phyloP scores from a whole-genome alignment of 2,888 invertebrate genomes.

The Drosophila conformis region DNA sequence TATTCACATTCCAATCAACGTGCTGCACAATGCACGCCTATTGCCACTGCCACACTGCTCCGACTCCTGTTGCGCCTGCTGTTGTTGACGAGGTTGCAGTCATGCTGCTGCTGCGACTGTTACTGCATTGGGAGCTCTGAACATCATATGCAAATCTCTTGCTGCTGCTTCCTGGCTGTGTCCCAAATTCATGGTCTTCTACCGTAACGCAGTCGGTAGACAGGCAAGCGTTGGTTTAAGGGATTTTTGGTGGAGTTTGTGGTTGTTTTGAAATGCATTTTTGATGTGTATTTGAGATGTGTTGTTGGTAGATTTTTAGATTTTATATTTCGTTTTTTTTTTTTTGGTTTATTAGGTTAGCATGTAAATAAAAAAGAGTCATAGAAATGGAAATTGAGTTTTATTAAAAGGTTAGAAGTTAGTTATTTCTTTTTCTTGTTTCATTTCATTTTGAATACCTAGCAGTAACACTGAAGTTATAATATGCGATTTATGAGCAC shows the following conservation, averaged over 20 bases:
- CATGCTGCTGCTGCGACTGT: constrained; percentile 27
- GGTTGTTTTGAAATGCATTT: constrained; percentile 27
- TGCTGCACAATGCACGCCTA: constrained; percentile 39
- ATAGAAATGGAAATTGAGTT: constrained; percentile 79
- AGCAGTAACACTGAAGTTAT: constrained; percentile 35
- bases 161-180: constrained; percentile 38
- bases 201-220: constrained; percentile 20
- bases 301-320: constrained; percentile 31
- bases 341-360: constrained; percentile 59
- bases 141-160: constrained; percentile 28
- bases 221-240: constrained; percentile 31
- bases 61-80: constrained; percentile 14
- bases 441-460: constrained; percentile 24
- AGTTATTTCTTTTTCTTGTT: constrained; percentile 54
- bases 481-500: constrained; percentile 62
- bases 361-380: constrained; percentile 78
- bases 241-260: constrained; percentile 31
- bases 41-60: constrained; percentile 32
- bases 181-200: constrained; percentile 50
- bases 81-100: constrained; percentile 2
- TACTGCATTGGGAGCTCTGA: constrained; percentile 17
- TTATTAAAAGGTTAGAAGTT: constrained; percentile 74
- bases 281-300: constrained; percentile 40
- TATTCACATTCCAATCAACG: constrained; percentile 45
- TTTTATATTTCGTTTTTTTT: constrained; percentile 27